These are phyloP conservation scores for Eupelmus urozonus DNA, from an alignment of 2,888 invertebrate genomes.

Conservation along the genomic window DNA sequence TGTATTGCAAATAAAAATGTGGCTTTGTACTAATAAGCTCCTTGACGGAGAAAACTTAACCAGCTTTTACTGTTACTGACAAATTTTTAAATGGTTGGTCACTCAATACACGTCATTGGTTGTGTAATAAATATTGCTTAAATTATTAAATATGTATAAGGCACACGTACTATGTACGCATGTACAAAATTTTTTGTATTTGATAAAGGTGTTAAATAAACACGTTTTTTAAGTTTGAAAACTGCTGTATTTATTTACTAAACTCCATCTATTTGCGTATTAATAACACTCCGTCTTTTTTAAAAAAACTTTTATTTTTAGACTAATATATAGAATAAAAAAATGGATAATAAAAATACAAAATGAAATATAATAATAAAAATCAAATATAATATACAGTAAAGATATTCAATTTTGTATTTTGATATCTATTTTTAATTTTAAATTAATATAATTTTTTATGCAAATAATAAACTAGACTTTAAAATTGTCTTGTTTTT, in stretches of 20 bases:
- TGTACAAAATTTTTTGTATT: slow-evolving; percentile 36
- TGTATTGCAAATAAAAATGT: background rate
- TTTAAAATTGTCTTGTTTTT: too few relatives aligned
- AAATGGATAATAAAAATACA: background rate
- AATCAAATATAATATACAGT: too few relatives aligned
- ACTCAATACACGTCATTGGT: background rate
- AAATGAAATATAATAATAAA: background rate
- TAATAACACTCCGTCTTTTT: background rate
- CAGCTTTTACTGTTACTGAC: background rate
- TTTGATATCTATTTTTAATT: too few relatives aligned
- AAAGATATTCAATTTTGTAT: too few relatives aligned
- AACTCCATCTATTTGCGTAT: background rate
- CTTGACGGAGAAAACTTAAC: background rate
- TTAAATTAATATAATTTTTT: too few relatives aligned
- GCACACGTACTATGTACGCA: slow-evolving; percentile 23
- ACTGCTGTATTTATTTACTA: background rate
- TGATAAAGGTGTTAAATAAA: slow-evolving; percentile 23
- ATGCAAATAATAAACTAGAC: too few relatives aligned
- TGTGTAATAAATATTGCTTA: slow-evolving; percentile 1
- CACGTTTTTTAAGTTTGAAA: background rate
- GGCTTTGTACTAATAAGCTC: background rate
- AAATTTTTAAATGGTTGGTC: slow-evolving; percentile 1
- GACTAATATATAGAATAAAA: background rate
- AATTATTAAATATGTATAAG: slow-evolving; percentile 24
- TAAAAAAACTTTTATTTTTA: background rate